Evolutionary conservation across 1,140 invertebrate genomes (phyloP).

Genomic region (Subanguina moxae): DNA sequence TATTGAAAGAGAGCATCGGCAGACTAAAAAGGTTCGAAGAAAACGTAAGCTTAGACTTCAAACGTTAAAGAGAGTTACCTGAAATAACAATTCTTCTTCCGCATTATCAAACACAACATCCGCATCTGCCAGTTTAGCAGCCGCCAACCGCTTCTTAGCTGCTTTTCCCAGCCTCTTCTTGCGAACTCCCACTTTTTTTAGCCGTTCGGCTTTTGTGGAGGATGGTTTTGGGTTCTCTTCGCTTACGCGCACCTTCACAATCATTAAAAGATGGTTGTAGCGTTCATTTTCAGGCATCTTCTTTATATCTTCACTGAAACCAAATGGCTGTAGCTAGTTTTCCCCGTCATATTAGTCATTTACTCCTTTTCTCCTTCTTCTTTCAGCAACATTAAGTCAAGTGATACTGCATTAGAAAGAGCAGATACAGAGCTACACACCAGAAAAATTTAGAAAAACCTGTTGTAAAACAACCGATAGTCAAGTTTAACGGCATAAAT

Average conservation of each 20-base stretch:
- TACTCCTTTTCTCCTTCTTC: no score
- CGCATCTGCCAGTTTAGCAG: slow-evolving; percentile 11
- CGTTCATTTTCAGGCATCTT: slow-evolving; percentile 29
- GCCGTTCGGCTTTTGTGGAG: background rate
- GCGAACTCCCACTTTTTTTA: slow-evolving; percentile 6
- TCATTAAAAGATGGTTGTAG: slow-evolving; percentile 24
- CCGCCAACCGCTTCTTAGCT: slow-evolving; percentile 27
- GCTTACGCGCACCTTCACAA: slow-evolving; percentile 39
- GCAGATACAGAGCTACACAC: no score
- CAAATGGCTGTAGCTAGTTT: no score
- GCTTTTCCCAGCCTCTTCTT: slow-evolving; percentile 43
- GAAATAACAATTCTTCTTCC: slow-evolving; percentile 41
- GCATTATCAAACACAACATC: slow-evolving; percentile 42
- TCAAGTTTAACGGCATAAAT: no score
- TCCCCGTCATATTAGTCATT: no score
- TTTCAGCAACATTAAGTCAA: no score
- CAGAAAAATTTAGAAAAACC: no score
- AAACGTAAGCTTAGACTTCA: background rate
- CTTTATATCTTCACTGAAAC: slow-evolving; percentile 24
- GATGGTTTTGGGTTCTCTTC: slow-evolving; percentile 1
- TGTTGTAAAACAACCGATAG: no score
- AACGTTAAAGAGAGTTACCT: slow-evolving; percentile 14
- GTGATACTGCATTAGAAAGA: no score
- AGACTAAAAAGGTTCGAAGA: slow-evolving; percentile 3
- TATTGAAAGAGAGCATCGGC: slow-evolving; percentile 38